These are phyloP conservation scores for Cladopsammia gracilis DNA, from an alignment of 64 coral and sea anemone species.

Conservation along the genomic window DNA sequence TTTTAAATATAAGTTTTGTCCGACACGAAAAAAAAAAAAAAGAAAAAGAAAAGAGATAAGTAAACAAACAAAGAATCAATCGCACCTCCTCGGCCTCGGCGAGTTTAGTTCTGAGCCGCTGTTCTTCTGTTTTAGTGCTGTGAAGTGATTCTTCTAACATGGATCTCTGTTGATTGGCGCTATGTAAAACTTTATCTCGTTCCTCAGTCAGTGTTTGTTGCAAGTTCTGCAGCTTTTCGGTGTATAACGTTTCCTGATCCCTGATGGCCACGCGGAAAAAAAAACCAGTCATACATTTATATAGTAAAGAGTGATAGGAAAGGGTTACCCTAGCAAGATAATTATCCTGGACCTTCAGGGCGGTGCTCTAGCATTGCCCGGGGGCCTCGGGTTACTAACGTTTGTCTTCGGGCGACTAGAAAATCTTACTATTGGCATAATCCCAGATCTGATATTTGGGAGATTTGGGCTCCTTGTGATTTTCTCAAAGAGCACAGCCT, in stretches of 20 bases:
- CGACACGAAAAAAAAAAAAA: background rate
- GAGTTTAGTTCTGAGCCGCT: conserved; percentile 75
- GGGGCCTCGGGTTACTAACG: no score
- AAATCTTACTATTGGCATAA: no score
- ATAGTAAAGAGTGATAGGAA: no score
- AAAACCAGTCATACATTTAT: background rate
- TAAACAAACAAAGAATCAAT: background rate
- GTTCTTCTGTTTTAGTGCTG: conserved; percentile 84
- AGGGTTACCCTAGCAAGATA: no score
- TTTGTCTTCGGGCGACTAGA: no score
- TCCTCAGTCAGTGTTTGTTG: conserved; percentile 85
- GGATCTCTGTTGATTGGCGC: conserved; percentile 78
- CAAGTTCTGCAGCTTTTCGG: conserved; percentile 85
- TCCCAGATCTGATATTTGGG: no score
- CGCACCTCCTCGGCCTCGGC: conserved; percentile 86
- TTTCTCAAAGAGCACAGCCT: no score
- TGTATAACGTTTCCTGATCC: conserved; percentile 67
- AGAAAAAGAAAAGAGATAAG: background rate
- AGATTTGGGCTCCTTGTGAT: no score
- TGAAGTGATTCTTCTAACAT: conserved; percentile 88
- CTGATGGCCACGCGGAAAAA: conserved; percentile 16
- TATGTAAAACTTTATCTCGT: conserved; percentile 82
- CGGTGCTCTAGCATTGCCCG: no score
- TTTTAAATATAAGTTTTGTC: no score
- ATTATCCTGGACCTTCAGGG: no score